These are phyloP conservation scores for Dolomedes plantarius DNA, from an alignment of 2,888 invertebrate species.

Conservation along the genomic window DNA sequence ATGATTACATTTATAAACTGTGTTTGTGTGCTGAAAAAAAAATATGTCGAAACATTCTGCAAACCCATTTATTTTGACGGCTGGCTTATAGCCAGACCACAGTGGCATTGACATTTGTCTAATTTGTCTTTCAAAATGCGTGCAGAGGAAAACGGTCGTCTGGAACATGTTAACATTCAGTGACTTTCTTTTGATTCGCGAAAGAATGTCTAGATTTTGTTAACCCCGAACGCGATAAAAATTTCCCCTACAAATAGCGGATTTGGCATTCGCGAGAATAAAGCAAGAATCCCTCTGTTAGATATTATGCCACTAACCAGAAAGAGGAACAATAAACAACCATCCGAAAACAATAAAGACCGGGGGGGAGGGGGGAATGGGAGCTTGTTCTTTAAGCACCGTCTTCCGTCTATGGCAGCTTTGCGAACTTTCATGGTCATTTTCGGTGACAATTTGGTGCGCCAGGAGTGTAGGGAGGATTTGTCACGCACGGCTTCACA, in stretches of 20 bases:
- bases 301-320: slow-evolving; percentile 30
- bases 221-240: slow-evolving; percentile 4
- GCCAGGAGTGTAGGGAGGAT: slow-evolving; percentile 2
- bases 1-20: too few species aligned
- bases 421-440: slow-evolving; percentile 13
- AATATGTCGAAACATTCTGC: too few species aligned
- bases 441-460: slow-evolving; percentile 9
- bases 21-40: too few species aligned
- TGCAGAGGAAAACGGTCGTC: not conserved
- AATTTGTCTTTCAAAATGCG: not conserved
- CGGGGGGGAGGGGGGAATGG: not conserved
- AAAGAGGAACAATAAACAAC: slow-evolving; percentile 17
- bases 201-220: slow-evolving; percentile 7
- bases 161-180: not conserved
- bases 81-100: too few species aligned
- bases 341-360: slow-evolving; percentile 21
- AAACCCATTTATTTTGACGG: too few species aligned
- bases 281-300: not conserved
- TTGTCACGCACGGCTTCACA: slow-evolving; percentile 14
- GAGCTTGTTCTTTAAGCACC: slow-evolving; percentile 5
- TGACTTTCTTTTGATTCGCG: not conserved
- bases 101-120: not conserved
- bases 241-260: slow-evolving; percentile 3
- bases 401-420: slow-evolving; percentile 11
- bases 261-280: not conserved